phyloP scores from a whole-genome alignment of 2,113 vertebrate genomes.

The Guaruba guarouba region DNA sequence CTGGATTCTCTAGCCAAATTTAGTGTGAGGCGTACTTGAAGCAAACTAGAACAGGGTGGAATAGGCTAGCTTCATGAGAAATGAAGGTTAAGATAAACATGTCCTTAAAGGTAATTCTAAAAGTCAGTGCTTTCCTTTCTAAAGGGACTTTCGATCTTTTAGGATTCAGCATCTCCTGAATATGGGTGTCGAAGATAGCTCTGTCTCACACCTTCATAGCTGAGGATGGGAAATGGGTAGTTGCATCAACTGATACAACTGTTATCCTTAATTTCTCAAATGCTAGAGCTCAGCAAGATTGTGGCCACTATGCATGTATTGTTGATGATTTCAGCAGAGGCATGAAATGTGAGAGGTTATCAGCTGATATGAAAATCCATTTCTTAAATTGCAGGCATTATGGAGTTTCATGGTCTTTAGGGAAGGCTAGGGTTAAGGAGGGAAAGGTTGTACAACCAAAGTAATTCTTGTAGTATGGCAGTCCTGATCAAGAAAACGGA shows the following conservation, averaged over 20 bases:
- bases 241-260: neutral
- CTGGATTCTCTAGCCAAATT: neutral
- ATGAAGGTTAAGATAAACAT: neutral
- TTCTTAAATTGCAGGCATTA: neutral
- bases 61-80: neutral
- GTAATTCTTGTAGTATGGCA: neutral
- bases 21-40: neutral
- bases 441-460: neutral
- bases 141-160: neutral
- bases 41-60: neutral
- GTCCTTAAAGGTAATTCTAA: neutral
- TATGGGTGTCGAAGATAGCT: neutral
- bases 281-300: neutral
- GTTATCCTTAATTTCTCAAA: neutral
- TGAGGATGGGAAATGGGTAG: neutral
- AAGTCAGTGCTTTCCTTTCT: neutral
- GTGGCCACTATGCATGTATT: neutral
- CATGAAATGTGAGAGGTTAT: neutral
- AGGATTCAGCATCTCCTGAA: neutral
- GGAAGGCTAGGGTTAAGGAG: neutral
- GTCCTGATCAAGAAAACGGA: neutral
- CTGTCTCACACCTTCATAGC: neutral
- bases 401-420: neutral
- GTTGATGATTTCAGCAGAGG: neutral
- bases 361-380: neutral